Conservation (phyloP, 2,113 vertebrate species). For the Colius striatus region DNA sequence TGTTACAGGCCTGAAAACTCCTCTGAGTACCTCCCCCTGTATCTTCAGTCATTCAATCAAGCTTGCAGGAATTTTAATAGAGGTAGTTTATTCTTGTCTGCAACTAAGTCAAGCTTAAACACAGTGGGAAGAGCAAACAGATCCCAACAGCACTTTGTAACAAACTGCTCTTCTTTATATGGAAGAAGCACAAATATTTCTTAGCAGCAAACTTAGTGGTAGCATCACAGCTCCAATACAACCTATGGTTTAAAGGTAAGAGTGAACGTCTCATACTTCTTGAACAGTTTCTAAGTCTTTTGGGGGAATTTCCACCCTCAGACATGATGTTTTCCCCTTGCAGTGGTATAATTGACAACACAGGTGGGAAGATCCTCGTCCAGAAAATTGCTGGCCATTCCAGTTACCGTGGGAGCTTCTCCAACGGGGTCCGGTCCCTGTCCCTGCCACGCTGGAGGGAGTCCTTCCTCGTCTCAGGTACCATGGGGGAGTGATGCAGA, state of each 20-base stretch:
- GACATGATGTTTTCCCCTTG: background rate
- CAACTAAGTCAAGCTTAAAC: constrained; percentile 40
- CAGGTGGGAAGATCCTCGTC: constrained; percentile 93
- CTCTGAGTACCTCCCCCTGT: background rate
- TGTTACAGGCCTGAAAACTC: background rate
- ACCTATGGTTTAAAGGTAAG: background rate
- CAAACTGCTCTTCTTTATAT: background rate
- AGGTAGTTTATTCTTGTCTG: background rate
- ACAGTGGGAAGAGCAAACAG: constrained; percentile 18
- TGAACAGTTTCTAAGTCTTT: background rate
- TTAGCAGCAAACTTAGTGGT: background rate
- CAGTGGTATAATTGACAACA: constrained; percentile 89
- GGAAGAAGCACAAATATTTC: background rate
- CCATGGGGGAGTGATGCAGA: rapidly evolving
- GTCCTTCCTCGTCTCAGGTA: constrained; percentile 93
- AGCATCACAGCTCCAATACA: background rate
- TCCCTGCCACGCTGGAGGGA: constrained; percentile 94
- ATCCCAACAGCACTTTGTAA: background rate
- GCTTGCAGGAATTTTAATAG: background rate
- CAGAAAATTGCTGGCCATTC: constrained; percentile 91
- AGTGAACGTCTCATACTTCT: background rate
- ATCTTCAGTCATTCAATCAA: background rate
- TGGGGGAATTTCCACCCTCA: background rate
- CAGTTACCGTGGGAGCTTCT: constrained; percentile 88
- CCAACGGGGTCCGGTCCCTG: constrained; percentile 87